These are phyloP conservation scores for Grammomys dolichurus DNA, from an alignment of 2,113 vertebrate species.

Conservation along the genomic window DNA sequence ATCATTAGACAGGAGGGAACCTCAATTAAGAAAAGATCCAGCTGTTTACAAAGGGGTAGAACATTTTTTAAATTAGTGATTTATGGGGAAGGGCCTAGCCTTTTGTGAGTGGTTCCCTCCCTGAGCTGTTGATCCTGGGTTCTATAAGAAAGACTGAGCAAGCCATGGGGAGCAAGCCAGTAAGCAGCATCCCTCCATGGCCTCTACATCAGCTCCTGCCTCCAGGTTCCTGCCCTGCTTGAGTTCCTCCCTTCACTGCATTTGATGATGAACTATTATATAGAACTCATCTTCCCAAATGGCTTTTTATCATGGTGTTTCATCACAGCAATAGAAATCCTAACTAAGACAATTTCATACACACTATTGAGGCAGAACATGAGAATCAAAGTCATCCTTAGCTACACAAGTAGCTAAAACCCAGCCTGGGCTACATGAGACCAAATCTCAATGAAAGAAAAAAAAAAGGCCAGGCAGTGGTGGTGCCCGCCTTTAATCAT, in stretches of 20 bases:
- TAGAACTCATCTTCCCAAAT: background rate
- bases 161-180: background rate
- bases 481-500: no score
- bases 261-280: background rate
- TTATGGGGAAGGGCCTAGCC: no score
- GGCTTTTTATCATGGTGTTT: background rate
- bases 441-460: background rate
- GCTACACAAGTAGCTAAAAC: background rate
- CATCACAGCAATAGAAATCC: background rate
- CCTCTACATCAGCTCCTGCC: background rate
- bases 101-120: no score
- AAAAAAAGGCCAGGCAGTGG: background rate
- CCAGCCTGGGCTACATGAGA: background rate
- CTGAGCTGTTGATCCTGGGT: background rate
- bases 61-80: background rate
- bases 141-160: background rate
- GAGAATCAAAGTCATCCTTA: background rate
- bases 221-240: background rate
- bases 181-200: background rate
- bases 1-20: background rate
- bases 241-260: background rate
- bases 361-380: background rate
- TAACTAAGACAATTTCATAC: background rate
- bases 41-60: background rate
- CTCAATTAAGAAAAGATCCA: background rate